Base-by-base conservation (phyloP, 2,113 vertebrate species). In the Donacobius atricapilla region DNA sequence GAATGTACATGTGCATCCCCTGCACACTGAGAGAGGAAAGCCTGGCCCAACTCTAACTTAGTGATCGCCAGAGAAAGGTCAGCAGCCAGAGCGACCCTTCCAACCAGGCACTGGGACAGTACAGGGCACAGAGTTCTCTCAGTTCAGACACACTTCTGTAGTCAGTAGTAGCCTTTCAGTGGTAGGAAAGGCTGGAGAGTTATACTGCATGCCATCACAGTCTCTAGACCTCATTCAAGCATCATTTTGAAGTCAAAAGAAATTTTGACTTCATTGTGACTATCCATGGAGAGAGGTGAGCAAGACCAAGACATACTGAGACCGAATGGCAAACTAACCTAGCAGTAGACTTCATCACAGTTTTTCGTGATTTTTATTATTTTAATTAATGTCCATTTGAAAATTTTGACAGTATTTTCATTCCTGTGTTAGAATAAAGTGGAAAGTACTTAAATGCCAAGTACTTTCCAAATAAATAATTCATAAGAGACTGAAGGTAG, bases 31-130 rank as follows among this genome's bases (percentile, higher is more conserved):
- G 25, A 56, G 47, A 47, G 75, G 53, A 64, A 44, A 63, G 57
- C 28, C 15, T 35, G 44, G n/a, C 24, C 12, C 69, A 65, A 2
- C 14, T 35, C 23, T 4, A 35, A 24, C 35, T 45, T 6, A 2
- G 6, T 0, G 1, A 45, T 15, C 0, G 1, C 23, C 1, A 3
- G 20, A 83, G 47, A 71, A 20, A 5, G 2, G 37, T 19, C 2
- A 3, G 45, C 18, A 57, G 31, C 22, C 70, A 57, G 68, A 58
- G 33, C 0, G 1, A 45, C 17, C 47, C 28, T 63, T 37, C 47
- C 45, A 45, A 12, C 5, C 20, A 23, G 47, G 2, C 54, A 31
- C 12, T 5, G 61, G 31, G 47, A 19, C 22, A 65, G 22, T 4
- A 18, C 15, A 66, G 50, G 35, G 71, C 61, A 58, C 3, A 0